Evolutionary conservation across 2,113 vertebrate species (phyloP).

Genomic region (Bubo bubo): DNA sequence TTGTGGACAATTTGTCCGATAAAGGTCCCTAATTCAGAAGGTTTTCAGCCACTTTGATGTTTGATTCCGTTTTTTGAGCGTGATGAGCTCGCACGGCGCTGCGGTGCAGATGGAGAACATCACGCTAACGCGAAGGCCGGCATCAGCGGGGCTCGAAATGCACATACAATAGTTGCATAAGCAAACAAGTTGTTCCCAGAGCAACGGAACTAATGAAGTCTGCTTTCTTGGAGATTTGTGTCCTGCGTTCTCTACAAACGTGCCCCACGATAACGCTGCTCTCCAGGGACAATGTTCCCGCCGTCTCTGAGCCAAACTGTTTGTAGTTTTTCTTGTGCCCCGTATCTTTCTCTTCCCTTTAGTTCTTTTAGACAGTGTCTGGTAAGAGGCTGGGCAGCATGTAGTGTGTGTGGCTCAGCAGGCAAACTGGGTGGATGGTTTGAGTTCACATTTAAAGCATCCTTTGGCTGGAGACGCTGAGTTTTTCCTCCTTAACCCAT

Average conservation of each 20-base stretch:
- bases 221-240: background rate
- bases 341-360: fast-evolving
- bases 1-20: fast-evolving
- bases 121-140: fast-evolving
- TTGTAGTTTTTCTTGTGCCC: fast-evolving
- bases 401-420: fast-evolving
- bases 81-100: fast-evolving
- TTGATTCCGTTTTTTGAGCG: background rate
- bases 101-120: background rate
- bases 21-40: background rate
- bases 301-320: fast-evolving
- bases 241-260: background rate
- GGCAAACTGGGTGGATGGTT: background rate
- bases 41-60: background rate
- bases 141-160: background rate
- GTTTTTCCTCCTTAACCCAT: background rate
- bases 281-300: background rate
- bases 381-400: background rate
- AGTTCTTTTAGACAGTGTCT: background rate
- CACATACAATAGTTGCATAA: background rate
- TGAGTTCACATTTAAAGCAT: background rate
- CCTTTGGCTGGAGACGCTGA: background rate
- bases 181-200: slow-evolving; percentile 43
- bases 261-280: background rate
- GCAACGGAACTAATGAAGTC: background rate